Evolutionary conservation across 92 coral and sea anemone genomes (phyloP), one percentile per base, ranked within the genome.

Genomic region (Siderastrea siderea): DNA sequence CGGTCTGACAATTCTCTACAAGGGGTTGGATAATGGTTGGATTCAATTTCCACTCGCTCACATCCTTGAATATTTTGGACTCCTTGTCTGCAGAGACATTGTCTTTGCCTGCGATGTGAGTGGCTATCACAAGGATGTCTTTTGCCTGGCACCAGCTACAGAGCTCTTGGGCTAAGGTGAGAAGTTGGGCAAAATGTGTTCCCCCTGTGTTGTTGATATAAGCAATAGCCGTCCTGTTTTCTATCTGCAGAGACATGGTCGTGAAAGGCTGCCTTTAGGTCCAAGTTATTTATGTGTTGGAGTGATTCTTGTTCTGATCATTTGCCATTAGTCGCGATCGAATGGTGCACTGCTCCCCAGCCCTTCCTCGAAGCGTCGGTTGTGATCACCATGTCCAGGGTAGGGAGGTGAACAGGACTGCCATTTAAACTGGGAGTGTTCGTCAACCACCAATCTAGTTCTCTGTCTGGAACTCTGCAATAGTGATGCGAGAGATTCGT

Each of bases 371-470:
- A 88, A 5, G 87, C 87, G 48, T 82, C 78, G 6, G 71, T 15
- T 46, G 73, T 61, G 14, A 80, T 80, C 43, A 68, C 62, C 6
- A 81, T 60, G 50, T 63, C 75, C 11, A 82, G 81, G 48, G 81
- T 11, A 3, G 82, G 87, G 66, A 59, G 86, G 9, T 16, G 52
- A 46, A 88, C 74, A 2, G 65, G 65, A 46, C 83, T 81, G 82
- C 77, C 77, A 43, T 88, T 88, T 63, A 73, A 76, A 26, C 38
- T 9, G 15, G 1, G 58, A 2, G 82, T 11, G 52, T 80, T 74
- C 60, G 60, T 74, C 48, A 74, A 49, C 91, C 77, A 88, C 91
- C 91, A 88, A 7, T 64, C 43, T 14, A 81, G 78, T 74, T 88
- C 77, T 26, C 6, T 48, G 0, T 26, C 3, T 12, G 71, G 47